Evolutionary conservation across 1,140 invertebrate species (phyloP).

Genomic region (Leucophenga varia): DNA sequence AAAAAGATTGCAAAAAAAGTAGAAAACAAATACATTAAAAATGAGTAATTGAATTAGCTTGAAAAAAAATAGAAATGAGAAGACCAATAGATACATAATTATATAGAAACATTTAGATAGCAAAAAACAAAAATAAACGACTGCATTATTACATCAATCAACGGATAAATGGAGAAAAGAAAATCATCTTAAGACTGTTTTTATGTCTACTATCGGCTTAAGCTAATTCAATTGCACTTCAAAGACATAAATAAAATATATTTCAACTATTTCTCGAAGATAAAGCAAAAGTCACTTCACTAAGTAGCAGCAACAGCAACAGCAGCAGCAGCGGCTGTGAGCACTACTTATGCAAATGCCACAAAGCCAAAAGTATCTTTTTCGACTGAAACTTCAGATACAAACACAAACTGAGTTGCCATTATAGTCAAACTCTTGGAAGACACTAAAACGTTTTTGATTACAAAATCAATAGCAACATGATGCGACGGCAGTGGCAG

Average conservation of each 20-base stretch:
- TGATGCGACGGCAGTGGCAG: constrained; percentile 16
- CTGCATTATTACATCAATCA: too few relatives aligned
- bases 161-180: too few relatives aligned
- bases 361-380: constrained; percentile 15
- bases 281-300: constrained; percentile 8
- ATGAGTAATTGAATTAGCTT: constrained; percentile 49
- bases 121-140: too few relatives aligned
- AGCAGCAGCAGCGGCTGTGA: not conserved
- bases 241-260: too few relatives aligned
- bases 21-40: constrained; percentile 38
- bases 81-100: constrained; percentile 8
- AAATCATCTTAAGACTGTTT: too few relatives aligned
- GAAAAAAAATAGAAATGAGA: constrained; percentile 32
- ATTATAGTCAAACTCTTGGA: too few relatives aligned
- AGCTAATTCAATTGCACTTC: too few relatives aligned
- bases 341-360: constrained; percentile 39
- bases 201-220: too few relatives aligned
- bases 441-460: constrained; percentile 32
- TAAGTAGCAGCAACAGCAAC: constrained; percentile 33
- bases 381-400: too few relatives aligned
- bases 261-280: too few relatives aligned
- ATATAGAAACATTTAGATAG: too few relatives aligned
- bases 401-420: constrained; percentile 24
- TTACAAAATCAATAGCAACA: constrained; percentile 45
- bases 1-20: constrained; percentile 10